These are phyloP conservation scores for Prunella fulvescens DNA, from an alignment of 2,113 vertebrate genomes.

Conservation along the genomic window DNA sequence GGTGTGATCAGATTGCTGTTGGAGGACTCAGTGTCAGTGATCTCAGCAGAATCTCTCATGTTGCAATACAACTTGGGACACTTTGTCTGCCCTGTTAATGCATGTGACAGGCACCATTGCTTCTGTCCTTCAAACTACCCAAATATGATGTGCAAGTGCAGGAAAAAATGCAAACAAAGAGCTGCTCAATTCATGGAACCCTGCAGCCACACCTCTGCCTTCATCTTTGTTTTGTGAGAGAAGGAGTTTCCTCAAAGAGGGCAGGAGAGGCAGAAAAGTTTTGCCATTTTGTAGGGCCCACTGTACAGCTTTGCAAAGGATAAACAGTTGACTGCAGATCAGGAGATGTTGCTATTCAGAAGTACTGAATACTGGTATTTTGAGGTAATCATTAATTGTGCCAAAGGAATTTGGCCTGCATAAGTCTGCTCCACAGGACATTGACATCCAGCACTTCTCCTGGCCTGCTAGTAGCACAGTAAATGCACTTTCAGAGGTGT, in stretches of 20 bases:
- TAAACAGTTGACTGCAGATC: neutral
- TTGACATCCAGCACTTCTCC: neutral
- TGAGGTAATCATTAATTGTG: neutral
- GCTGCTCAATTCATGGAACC: accelerated
- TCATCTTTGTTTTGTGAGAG: neutral
- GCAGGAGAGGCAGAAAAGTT: neutral
- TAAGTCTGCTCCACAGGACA: neutral
- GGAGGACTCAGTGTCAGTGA: neutral
- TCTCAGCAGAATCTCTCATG: neutral
- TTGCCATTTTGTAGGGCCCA: neutral
- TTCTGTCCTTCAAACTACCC: neutral
- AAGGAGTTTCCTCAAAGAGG: neutral
- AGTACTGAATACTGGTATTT: neutral
- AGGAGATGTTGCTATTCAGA: neutral
- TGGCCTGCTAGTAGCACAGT: neutral
- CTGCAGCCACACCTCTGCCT: neutral
- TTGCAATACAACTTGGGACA: neutral
- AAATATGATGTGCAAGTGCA: neutral
- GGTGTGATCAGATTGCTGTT: neutral
- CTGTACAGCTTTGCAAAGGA: neutral
- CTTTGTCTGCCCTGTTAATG: neutral
- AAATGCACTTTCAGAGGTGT: neutral
- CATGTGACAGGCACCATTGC: neutral
- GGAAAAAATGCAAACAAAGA: neutral
- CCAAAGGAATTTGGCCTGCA: neutral